Percentiles rank a stretch among this genome's conserved stretches.
Conservation (phyloP, 2,113 vertebrate species). For the Serilophus lunatus region DNA sequence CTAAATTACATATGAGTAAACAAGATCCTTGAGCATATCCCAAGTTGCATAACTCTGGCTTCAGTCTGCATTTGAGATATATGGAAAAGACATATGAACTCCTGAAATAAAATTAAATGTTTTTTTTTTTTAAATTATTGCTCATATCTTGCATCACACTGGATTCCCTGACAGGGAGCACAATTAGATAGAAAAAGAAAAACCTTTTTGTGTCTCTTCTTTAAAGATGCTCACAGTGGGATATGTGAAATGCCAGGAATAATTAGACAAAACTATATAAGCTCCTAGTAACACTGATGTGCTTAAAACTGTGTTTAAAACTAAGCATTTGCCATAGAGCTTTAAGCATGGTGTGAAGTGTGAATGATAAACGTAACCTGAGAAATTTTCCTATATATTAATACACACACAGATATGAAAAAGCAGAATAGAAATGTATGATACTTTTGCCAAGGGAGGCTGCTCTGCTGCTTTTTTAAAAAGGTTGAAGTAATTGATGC, state of each 20-base stretch:
- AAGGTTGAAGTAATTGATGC: neutral
- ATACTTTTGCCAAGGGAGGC: neutral
- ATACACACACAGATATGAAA: neutral
- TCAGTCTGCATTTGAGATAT: neutral
- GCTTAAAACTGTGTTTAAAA: constrained; percentile 7
- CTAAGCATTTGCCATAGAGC: constrained; percentile 11
- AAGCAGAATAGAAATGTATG: neutral
- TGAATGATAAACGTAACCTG: constrained; percentile 9
- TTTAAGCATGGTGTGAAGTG: constrained; percentile 38
- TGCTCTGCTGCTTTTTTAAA: neutral
- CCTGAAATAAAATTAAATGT: neutral
- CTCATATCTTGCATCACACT: neutral
- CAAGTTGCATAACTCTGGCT: neutral
- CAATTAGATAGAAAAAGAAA: constrained; percentile 18
- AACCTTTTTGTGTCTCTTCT: constrained; percentile 48
- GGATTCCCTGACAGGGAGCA: neutral
- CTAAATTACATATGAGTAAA: neutral
- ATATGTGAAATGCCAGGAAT: constrained; percentile 64
- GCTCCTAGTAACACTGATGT: constrained; percentile 29
- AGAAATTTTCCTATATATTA: constrained; percentile 6
- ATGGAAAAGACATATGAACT: neutral
- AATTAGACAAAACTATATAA: constrained; percentile 60
- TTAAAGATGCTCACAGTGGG: constrained; percentile 13
- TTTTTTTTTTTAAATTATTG: neutral
- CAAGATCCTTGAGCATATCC: neutral